Evolutionary conservation across 2,888 invertebrate genomes (phyloP).

Genomic region (Caenorhabditis sp.): DNA sequence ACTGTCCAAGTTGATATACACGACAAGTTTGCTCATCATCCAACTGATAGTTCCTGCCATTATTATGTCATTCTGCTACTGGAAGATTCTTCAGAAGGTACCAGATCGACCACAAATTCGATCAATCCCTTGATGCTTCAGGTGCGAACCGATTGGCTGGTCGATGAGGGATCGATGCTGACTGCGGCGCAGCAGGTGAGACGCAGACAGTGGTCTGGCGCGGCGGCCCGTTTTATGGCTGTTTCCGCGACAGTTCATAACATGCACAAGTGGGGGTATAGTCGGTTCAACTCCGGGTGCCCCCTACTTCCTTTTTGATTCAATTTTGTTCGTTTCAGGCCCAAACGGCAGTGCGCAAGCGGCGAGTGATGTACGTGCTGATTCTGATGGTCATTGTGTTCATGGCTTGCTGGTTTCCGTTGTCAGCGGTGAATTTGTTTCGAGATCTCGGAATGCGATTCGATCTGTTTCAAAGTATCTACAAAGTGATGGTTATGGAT

Average conservation of each 20-base stretch:
- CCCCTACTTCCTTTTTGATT: constrained; percentile 62
- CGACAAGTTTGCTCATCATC: constrained; percentile 69
- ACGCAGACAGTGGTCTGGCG: constrained; percentile 9
- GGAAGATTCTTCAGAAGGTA: constrained; percentile 78
- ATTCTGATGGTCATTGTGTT: constrained; percentile 78
- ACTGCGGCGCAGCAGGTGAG: constrained; percentile 77
- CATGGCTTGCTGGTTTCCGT: constrained; percentile 76
- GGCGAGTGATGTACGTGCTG: constrained; percentile 76
- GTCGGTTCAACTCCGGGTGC: constrained; percentile 77
- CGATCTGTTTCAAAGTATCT: constrained; percentile 39
- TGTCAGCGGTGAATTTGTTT: constrained; percentile 76
- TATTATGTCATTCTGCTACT: constrained; percentile 78
- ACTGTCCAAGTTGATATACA: constrained; percentile 62
- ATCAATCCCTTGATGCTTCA: constrained; percentile 9
- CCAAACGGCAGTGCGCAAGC: constrained; percentile 68
- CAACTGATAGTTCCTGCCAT: constrained; percentile 75
- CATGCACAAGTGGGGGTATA: constrained; percentile 76
- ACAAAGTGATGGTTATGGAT: constrained; percentile 51
- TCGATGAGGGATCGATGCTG: constrained; percentile 76
- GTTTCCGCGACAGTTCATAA: no score
- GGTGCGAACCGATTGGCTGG: constrained; percentile 77
- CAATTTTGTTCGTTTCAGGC: constrained; percentile 26
- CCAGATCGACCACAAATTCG: no score
- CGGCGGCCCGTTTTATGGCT: no score
- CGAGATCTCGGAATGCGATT: constrained; percentile 69